Evolutionary conservation across 2,888 invertebrate species (phyloP).

Genomic region (Amphimallon solstitiale): DNA sequence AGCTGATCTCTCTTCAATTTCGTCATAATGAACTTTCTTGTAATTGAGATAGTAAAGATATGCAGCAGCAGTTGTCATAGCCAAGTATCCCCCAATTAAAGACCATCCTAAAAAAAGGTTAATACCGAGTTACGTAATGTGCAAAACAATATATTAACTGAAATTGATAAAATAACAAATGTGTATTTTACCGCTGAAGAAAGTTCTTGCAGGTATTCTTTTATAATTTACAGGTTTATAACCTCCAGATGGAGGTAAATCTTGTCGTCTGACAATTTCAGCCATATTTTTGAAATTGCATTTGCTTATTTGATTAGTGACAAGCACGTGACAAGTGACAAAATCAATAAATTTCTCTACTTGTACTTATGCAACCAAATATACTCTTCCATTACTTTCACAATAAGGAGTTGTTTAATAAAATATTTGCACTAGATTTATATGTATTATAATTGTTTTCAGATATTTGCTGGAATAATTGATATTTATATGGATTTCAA

Average conservation of each 20-base stretch:
- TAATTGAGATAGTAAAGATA: constrained; percentile 70
- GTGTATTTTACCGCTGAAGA: constrained; percentile 70
- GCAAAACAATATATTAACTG: not conserved
- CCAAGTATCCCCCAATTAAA: constrained; percentile 70
- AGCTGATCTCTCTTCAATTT: constrained; percentile 81
- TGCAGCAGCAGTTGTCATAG: constrained; percentile 67
- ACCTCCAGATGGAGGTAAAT: constrained; percentile 94
- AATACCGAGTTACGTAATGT: constrained; percentile 45
- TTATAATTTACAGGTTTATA: constrained; percentile 80
- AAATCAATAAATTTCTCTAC: no score
- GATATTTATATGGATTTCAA: no score
- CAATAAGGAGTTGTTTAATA: no score
- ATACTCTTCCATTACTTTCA: no score
- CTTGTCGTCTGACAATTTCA: constrained; percentile 70
- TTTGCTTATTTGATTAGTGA: no score
- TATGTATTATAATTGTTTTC: no score
- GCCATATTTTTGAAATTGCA: constrained; percentile 49
- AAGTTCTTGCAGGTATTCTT: constrained; percentile 77
- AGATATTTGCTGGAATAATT: no score
- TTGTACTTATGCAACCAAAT: no score
- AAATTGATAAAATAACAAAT: not conserved
- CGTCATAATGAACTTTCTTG: constrained; percentile 66
- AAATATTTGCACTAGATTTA: no score
- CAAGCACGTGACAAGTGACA: no score
- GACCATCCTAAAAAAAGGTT: constrained; percentile 67